A percentile compares a stretch with the other conserved stretches of the same genome.
Conservation (phyloP, 2,888 invertebrate genomes). For the Actias luna region DNA sequence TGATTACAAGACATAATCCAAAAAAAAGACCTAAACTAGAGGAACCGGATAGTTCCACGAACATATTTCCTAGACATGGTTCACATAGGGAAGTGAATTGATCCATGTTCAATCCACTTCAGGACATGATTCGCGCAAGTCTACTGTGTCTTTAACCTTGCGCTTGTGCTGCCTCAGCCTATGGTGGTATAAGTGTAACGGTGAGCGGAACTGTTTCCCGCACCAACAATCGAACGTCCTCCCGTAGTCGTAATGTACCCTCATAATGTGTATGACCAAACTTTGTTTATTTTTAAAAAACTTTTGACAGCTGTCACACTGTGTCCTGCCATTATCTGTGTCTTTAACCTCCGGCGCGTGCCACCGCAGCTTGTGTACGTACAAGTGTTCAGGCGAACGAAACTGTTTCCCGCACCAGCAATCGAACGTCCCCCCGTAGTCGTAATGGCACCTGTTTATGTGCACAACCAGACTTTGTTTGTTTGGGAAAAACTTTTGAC, state of each 20-base stretch:
- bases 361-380: background rate
- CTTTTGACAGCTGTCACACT: background rate
- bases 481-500: background rate
- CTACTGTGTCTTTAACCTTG: too few relatives aligned
- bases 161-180: background rate
- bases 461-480: background rate
- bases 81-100: too few relatives aligned
- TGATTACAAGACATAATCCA: too few relatives aligned
- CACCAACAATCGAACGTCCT: background rate
- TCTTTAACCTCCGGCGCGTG: background rate
- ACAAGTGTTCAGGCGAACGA: background rate
- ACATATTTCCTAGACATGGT: too few relatives aligned
- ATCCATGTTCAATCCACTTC: too few relatives aligned
- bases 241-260: background rate
- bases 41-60: too few relatives aligned
- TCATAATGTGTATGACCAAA: background rate
- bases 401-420: slow-evolving; percentile 1
- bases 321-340: background rate
- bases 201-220: background rate
- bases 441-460: background rate
- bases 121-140: too few relatives aligned
- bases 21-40: too few relatives aligned
- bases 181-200: background rate
- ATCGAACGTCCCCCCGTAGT: background rate
- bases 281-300: background rate